Conservation (phyloP, 2,888 invertebrate species). For the Mesochorus sp. region DNA sequence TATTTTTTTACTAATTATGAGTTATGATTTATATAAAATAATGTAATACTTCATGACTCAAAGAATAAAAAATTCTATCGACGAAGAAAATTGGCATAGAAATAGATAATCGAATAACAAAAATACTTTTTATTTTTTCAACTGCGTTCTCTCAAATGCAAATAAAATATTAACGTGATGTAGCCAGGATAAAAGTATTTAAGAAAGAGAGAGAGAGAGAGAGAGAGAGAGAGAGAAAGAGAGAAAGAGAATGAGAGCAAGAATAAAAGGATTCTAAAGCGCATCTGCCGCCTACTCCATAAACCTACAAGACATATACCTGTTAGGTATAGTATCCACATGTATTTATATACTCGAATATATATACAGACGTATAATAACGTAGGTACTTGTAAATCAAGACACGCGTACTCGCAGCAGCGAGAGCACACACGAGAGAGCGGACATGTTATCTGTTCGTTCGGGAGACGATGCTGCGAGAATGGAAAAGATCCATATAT, state of each 20-base stretch:
- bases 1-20: too few species aligned
- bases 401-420: conserved; percentile 68
- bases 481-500: conserved; percentile 60
- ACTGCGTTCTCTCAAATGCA: background rate
- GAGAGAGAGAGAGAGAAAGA: too few species aligned
- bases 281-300: conserved; percentile 75
- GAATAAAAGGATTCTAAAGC: conserved; percentile 63
- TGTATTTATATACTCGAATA: background rate
- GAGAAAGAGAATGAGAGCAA: conserved; percentile 18
- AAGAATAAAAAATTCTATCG: background rate
- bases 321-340: conserved; percentile 34
- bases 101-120: too few species aligned
- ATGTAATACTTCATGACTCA: too few species aligned
- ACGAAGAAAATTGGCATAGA: too few species aligned
- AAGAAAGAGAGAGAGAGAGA: too few species aligned
- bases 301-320: conserved; percentile 64
- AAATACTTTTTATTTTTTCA: too few species aligned
- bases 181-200: conserved; percentile 41
- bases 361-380: background rate
- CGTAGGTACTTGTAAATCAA: conserved; percentile 76
- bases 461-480: conserved; percentile 61
- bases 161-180: conserved; percentile 46
- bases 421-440: conserved; percentile 36
- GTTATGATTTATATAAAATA: too few species aligned
- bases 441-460: conserved; percentile 54